Evolutionary conservation across 2,797 vertebrate species (phyloP), one percentile per base, ranked within the genome.

Genomic region (Nannoperca australis): DNA sequence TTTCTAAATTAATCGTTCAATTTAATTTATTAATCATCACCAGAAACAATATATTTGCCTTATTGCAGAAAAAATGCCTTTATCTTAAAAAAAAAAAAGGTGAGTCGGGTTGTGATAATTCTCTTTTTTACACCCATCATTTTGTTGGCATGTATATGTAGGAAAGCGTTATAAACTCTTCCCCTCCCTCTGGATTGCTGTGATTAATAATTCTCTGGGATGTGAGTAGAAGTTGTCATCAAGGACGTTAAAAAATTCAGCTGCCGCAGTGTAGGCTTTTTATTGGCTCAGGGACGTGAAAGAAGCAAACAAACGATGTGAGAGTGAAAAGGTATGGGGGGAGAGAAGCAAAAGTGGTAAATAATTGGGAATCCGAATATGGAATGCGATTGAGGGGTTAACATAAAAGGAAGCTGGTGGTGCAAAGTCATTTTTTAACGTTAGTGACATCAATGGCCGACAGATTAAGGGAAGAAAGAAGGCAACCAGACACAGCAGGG

Each of bases 121-220:
- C 20, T 60, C 50, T 65, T 27, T 51, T 70, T 53, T 3, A 42
- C 1, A 1, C 13, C 42, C 61, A 73, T 53, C 58, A 64, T 67
- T 75, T 77, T 32, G 54, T 15, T 63, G 13, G 4, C 17, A 65
- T 51, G 15, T 55, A 36, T 53, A 42, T 30, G 67, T 22, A 54
- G 42, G 5, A 68, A 61, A 70, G 22, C 27, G 42, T 61, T 61
- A 73, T 22, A 64, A 85, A 81, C 0, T 7, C 17, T 6, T 51
- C 51, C 42, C 8, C 64, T 59, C 51, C 70, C 64, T 2, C 47
- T 2, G 3, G 55, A 64, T 77, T 6, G 17, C 32, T 27, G 49
- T 60, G 61, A 84, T 84, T 69, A 87, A 80, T 83, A 80, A 76
- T 76, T 83, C 45, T 67, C 55, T 54, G 18, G 32, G 54, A 69